A percentile compares a stretch with the other conserved stretches of the same genome.
These are phyloP conservation scores for Philotrypesis tridentata DNA, from an alignment of 1,140 invertebrate genomes.

Conservation along the genomic window DNA sequence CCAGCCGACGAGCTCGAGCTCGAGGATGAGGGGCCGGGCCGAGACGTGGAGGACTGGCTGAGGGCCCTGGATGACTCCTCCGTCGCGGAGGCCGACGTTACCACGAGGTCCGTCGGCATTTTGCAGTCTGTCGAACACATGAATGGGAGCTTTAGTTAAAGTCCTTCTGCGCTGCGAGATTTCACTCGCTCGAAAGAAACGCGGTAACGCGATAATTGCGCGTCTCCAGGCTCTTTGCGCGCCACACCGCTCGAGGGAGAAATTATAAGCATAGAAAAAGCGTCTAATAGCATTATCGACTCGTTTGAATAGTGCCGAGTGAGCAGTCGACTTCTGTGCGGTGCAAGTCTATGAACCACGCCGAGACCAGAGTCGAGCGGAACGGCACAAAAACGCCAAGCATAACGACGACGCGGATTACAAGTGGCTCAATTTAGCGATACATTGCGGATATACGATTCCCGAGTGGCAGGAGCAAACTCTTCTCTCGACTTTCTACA, in stretches of 20 bases:
- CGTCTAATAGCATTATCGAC: not conserved
- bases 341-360: not conserved
- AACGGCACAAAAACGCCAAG: not conserved
- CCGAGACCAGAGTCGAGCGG: not conserved
- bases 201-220: too few relatives aligned
- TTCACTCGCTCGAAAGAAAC: not conserved
- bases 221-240: too few relatives aligned
- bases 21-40: constrained; percentile 46
- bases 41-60: constrained; percentile 51
- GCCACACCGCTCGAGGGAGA: not conserved
- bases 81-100: constrained; percentile 60
- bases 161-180: not conserved
- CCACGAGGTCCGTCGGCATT: constrained; percentile 72
- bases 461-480: too few relatives aligned
- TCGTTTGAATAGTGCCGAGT: not conserved
- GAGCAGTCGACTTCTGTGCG: not conserved
- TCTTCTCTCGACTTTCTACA: not conserved
- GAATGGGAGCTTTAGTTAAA: not conserved
- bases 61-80: constrained; percentile 59
- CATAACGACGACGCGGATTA: not conserved
- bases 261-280: not conserved
- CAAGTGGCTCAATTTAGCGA: not conserved
- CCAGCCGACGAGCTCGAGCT: constrained; percentile 50
- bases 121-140: constrained; percentile 51
- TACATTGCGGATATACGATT: not conserved